Percentiles rank a stretch among this genome's conserved stretches.
phyloP scores from a whole-genome alignment of 1,140 invertebrate species.

The Harlomillsia oculata region DNA sequence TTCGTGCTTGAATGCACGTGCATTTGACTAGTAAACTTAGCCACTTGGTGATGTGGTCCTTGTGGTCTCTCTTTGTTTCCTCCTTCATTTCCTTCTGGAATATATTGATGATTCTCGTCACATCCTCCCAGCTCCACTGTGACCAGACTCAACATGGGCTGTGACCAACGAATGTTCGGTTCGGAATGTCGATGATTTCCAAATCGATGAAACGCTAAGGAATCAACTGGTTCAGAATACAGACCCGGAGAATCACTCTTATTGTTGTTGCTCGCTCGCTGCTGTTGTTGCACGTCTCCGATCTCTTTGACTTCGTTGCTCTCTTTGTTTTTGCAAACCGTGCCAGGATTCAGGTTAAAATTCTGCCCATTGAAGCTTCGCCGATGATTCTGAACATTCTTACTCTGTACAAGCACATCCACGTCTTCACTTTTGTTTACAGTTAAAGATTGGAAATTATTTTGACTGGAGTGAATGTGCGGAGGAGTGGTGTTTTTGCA shows the following conservation, averaged over 20 bases:
- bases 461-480: constrained; percentile 6
- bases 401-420: constrained; percentile 18
- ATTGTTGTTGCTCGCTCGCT: background rate
- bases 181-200: constrained; percentile 31
- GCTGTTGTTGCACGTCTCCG: constrained; percentile 2
- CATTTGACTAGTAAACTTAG: constrained; percentile 6
- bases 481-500: background rate
- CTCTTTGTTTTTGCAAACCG: background rate
- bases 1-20: background rate
- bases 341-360: background rate
- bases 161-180: constrained; percentile 34
- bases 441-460: constrained; percentile 16
- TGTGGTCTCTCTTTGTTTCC: background rate
- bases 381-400: constrained; percentile 27
- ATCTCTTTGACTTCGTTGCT: background rate
- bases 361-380: constrained; percentile 29
- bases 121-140: constrained; percentile 14
- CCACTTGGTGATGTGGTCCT: background rate
- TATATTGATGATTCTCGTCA: constrained; percentile 2
- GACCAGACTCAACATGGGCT: constrained; percentile 25
- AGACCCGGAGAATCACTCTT: constrained; percentile 19
- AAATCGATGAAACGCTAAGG: constrained; percentile 28
- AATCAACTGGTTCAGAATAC: constrained; percentile 35
- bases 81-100: background rate
- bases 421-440: constrained; percentile 19